Evolutionary conservation across 2,797 vertebrate genomes (phyloP), one percentile per base, ranked within the genome.

Genomic region (Squalus acanthias): DNA sequence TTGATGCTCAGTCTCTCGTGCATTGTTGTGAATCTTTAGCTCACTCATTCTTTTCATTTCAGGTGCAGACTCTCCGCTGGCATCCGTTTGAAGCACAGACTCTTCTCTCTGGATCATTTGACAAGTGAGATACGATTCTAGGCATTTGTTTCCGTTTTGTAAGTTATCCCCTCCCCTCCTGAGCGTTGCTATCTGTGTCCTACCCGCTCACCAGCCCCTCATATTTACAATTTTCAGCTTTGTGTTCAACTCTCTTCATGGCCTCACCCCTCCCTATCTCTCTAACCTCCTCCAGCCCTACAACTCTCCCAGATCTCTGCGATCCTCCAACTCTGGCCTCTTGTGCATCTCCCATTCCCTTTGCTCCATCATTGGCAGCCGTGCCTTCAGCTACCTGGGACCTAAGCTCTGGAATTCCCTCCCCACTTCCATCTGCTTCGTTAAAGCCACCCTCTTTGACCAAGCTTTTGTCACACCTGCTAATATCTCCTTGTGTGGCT

Each of bases 21-120:
- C 46, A 24, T 85, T 50, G 13, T 26, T 70, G 22, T 46, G 8
- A 70, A 70, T 70, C 63, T 24, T 95, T 70, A 70, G 24, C 3
- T 50, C 65, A 72, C 10, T 88, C 60, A 70, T 53, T 95, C 0
- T 96, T 60, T 96, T 97, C 0, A 96, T 97, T 96, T 76, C 97
- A 99, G 99, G 99, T 99, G 53, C 99, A 99, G 97, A 99, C 99
- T 0, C 46, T 99, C 96, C 97, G 98, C 39, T 99, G 99, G 97
- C 99, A 99, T 96, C 99, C 99, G 0, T 99, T 99, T 96, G 99
- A 99, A 97, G 98, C 99, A 39, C 99, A 99, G 97, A 99, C 99
- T 17, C 98, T 99, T 22, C 97, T 99, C 97, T 99, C 99, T 65
- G 99, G 99, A 96, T 99, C 99, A 0, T 99, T 98, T 0, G 99